Conservation (phyloP, 2,113 vertebrate genomes). For the Hepsetus odoe region DNA sequence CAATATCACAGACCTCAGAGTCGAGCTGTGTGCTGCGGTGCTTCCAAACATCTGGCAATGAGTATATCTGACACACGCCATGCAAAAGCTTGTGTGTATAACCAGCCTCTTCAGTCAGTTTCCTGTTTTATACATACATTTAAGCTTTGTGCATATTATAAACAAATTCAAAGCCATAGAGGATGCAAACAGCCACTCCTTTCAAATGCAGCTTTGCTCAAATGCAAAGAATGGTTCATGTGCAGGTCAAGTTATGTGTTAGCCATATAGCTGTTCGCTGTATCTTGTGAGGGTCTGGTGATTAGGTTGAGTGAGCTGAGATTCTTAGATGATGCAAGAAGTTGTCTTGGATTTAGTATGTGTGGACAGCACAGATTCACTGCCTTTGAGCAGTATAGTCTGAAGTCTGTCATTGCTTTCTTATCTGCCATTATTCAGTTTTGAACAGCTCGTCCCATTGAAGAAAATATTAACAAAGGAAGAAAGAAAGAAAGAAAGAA, state of each 20-base stretch:
- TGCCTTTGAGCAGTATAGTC: neutral
- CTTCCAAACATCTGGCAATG: neutral
- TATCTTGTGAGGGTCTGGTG: neutral
- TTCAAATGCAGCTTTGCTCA: neutral
- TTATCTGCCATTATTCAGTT: neutral
- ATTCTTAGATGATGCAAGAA: neutral
- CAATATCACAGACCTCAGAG: conserved; percentile 38
- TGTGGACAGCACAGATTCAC: neutral
- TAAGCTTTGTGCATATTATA: neutral
- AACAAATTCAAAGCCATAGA: no score
- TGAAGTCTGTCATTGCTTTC: neutral
- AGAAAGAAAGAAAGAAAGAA: neutral
- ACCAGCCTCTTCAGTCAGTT: neutral
- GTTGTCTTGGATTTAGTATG: neutral
- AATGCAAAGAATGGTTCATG: neutral
- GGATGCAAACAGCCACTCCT: no score
- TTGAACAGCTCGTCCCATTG: neutral
- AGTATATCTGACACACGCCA: conserved; percentile 1
- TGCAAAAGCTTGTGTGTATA: neutral
- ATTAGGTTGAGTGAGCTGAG: neutral
- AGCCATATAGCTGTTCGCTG: neutral
- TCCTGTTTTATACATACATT: neutral
- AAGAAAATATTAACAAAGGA: neutral
- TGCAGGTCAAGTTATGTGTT: neutral
- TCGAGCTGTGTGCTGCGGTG: conserved; percentile 61